These are phyloP conservation scores for Agonopterix arenella DNA, from an alignment of 2,888 invertebrate genomes.

Conservation along the genomic window DNA sequence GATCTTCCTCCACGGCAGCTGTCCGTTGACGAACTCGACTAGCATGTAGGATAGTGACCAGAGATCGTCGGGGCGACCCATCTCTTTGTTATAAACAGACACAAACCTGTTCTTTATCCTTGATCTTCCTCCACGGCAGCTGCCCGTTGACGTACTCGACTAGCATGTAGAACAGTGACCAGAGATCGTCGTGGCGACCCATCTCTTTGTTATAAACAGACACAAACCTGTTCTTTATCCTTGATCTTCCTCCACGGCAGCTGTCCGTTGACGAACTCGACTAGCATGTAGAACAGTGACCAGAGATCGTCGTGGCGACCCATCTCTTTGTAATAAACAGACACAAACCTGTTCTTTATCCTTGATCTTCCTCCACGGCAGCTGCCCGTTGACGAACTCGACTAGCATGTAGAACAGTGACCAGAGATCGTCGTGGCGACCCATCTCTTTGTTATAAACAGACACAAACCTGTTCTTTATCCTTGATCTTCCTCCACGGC, in stretches of 20 bases:
- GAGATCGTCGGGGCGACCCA: conserved; percentile 99
- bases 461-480: conserved; percentile 92
- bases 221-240: too few species aligned
- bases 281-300: too few species aligned
- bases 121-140: too few species aligned
- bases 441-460: conserved; percentile 93
- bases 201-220: too few species aligned
- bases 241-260: too few species aligned
- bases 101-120: too few species aligned
- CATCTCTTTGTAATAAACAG: conserved; percentile 91
- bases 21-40: conserved; percentile 99
- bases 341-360: conserved; percentile 92
- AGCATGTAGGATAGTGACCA: conserved; percentile 99
- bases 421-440: conserved; percentile 99
- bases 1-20: conserved; percentile 98
- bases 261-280: too few species aligned
- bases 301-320: conserved; percentile 99
- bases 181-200: too few species aligned
- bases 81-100: conserved; percentile 99
- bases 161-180: too few species aligned
- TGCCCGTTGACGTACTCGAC: too few species aligned
- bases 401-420: conserved; percentile 99
- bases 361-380: conserved; percentile 98
- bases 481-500: too few species aligned
- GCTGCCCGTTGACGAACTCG: conserved; percentile 99